These are phyloP conservation scores for Amphiprion percula DNA, from an alignment of 2,113 vertebrate genomes.

Conservation along the genomic window DNA sequence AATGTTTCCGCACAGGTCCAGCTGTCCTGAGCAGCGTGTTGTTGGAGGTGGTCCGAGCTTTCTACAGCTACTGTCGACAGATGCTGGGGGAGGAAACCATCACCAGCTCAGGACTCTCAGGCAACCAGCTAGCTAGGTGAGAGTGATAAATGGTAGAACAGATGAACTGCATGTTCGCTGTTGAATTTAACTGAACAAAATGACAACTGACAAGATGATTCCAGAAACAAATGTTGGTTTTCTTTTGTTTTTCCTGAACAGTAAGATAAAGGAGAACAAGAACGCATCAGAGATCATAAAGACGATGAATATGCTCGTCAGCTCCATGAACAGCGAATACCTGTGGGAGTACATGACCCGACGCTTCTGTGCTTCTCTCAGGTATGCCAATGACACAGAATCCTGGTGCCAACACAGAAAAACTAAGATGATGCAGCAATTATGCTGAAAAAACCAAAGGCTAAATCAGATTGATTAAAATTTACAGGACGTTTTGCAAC, in stretches of 20 bases:
- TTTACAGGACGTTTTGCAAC: background rate
- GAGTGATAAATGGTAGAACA: background rate
- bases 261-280: conserved; percentile 94
- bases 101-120: conserved; percentile 87
- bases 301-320: conserved; percentile 93
- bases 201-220: background rate
- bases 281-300: conserved; percentile 95
- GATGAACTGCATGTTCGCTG: background rate
- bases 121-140: conserved; percentile 87
- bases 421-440: no score
- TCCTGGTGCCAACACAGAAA: no score
- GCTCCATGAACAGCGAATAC: conserved; percentile 92
- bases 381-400: conserved; percentile 77
- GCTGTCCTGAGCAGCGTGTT: conserved; percentile 90
- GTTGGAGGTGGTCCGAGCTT: conserved; percentile 94
- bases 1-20: conserved; percentile 84
- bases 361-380: conserved; percentile 90
- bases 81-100: conserved; percentile 87
- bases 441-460: no score
- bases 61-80: conserved; percentile 91
- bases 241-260: conserved; percentile 64
- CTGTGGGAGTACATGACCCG: conserved; percentile 96
- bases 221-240: background rate
- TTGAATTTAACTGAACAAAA: background rate
- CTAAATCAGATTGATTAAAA: background rate